Base-by-base conservation (phyloP, 2,797 vertebrate genomes). In the Rhinatrema bivittatum region DNA sequence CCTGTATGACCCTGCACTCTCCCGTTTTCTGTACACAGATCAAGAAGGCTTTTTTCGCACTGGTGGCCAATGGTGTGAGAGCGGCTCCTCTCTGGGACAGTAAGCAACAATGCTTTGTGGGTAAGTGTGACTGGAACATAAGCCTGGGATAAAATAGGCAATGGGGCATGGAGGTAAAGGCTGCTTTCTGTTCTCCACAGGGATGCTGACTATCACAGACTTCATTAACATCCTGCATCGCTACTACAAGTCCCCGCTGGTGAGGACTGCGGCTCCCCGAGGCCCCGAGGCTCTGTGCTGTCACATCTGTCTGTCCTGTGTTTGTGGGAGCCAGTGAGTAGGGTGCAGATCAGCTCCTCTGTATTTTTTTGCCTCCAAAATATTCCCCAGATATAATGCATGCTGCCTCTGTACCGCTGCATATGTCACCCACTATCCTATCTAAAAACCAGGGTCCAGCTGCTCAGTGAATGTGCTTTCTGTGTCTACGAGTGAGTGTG, bases 131-230 rank as follows among this genome's bases (percentile, higher is more conserved):
- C 13, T 18, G 30, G 39, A 1, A 2, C 25, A 0, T 10, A 16
- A 35, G 6, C 5, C 15, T 9, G n/a, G 11, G 29, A n/a, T n/a
- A n/a, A n/a, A n/a, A n/a, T n/a, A n/a, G n/a, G n/a, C n/a, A n/a
- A n/a, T n/a, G n/a, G n/a, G n/a, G n/a, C n/a, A n/a, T n/a, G n/a
- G n/a, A n/a, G n/a, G n/a, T n/a, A n/a, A n/a, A n/a, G n/a, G n/a
- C n/a, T n/a, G n/a, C n/a, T n/a, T 17, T 30, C 10, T 18, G 5
- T 11, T 10, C 17, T 17, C 18, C 12, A 5, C 67, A 99, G 95
- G 95, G 27, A 99, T 99, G 95, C 79, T 98, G 65, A 99, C 96
- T 46, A 99, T 99, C 79, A 97, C 94, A 0, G 96, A 99, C 68
- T 99, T 99, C 72, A 98, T 99, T 79, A 87, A 97, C 70, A 97